Base-by-base conservation (phyloP, 2,113 vertebrate genomes). In the Macaca mulatta region DNA sequence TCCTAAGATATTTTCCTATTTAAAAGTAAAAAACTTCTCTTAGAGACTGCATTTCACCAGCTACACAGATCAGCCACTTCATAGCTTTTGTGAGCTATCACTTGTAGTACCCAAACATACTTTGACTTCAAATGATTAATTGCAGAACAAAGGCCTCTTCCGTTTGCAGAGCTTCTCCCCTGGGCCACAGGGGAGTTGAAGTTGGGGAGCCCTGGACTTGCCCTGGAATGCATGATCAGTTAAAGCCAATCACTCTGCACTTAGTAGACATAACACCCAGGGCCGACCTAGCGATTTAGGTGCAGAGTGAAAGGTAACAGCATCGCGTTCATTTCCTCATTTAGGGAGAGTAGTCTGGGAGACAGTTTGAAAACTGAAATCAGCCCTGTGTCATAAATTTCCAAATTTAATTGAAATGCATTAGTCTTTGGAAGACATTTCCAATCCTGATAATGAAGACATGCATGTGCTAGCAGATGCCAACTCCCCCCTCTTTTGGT, bases 81-180 rank as follows among this genome's bases (percentile, higher is more conserved):
- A 61, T 64, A 94, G 80, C 77, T 96, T 97, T 82, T 52, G 67
- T 52, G 92, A 77, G 79, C 61, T 94, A 96, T 97, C 91, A 48
- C 87, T 92, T 82, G 78, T 74, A 96, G 81, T 80, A 93, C 84
- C 87, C 94, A 98, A 97, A 97, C 89, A 97, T 40, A 93, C 81
- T 95, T 59, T 97, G 96, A 96, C 96, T 97, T 95, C 45, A 79
- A 89, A 95, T 98, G 97, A 98, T 98, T 98, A 97, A 98, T 89
- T 82, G 92, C 90, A 96, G 87, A 97, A 98, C 96, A 97, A 95
- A 97, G 94, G 17, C 97, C 3, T n/a, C 95, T 97, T 96, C 96
- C 92, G 9, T 97, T 95, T 92, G 90, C 78, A 79, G 55, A 40
- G 75, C 87, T 89, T 93, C 83, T 96, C 90, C 90, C 94, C 77